phyloP scores from a whole-genome alignment of 1,140 invertebrate genomes.

The Drosophila trapezifrons region DNA sequence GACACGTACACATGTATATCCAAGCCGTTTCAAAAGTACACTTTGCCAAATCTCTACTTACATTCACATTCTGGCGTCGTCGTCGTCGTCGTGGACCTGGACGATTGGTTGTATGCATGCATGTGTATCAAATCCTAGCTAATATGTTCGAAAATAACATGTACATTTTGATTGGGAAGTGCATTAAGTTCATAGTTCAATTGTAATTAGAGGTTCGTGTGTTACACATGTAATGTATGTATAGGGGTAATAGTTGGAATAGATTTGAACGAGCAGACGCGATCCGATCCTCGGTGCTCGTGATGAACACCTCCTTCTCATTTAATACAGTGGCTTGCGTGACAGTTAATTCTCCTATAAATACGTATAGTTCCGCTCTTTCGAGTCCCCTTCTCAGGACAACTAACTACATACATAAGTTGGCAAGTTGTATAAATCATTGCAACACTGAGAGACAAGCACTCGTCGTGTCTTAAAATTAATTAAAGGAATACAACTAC shows the following conservation, averaged over 20 bases:
- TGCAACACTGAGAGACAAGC: conserved; percentile 44
- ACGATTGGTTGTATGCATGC: conserved; percentile 33
- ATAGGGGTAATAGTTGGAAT: conserved; percentile 43
- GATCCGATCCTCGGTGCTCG: conserved; percentile 25
- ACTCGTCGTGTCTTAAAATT: conserved; percentile 49
- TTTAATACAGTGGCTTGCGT: conserved; percentile 42
- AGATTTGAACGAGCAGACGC: conserved; percentile 39
- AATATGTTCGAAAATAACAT: conserved; percentile 43
- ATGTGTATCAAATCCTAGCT: conserved; percentile 49
- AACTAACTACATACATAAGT: conserved; percentile 37
- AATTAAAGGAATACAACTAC: conserved; percentile 64
- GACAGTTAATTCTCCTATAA: conserved; percentile 46
- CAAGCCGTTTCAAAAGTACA: conserved; percentile 35
- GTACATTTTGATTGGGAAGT: conserved; percentile 48
- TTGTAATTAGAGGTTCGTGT: conserved; percentile 53
- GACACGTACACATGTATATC: conserved; percentile 2
- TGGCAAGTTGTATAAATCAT: conserved; percentile 51
- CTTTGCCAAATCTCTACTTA: conserved; percentile 28
- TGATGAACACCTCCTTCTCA: conserved; percentile 12
- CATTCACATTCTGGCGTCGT: conserved; percentile 16
- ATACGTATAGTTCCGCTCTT: conserved; percentile 31
- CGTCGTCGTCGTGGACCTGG: conserved; percentile 3
- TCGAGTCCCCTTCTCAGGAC: conserved; percentile 8
- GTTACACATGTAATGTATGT: conserved; percentile 57
- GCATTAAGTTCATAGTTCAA: conserved; percentile 52